Base-by-base conservation (phyloP, 2,797 vertebrate genomes). In the Borostomias antarcticus region DNA sequence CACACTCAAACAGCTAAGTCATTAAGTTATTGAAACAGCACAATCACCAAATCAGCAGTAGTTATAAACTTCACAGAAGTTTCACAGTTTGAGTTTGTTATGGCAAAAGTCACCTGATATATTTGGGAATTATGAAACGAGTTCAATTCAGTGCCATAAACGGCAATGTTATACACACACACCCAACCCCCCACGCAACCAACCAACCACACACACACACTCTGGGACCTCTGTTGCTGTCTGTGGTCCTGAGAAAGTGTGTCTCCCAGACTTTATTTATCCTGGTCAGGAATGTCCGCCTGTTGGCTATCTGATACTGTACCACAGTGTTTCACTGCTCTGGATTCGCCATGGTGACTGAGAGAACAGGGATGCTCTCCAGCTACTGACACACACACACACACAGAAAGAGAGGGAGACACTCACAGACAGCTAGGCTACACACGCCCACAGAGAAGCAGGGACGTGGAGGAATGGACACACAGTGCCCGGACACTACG, bases 201-300 rank as follows among this genome's bases (percentile, higher is more conserved):
- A n/a, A n/a, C n/a, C n/a, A n/a, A n/a, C n/a, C 50, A 52, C 50
- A 28, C 51, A 28, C 60, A 52, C 68, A 64, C 32, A 59, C 21
- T 2, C 56, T 35, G 28, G 23, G 43, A 52, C 51, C 59, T 53
- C 69, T 68, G 67, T 63, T 69, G 67, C 74, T 76, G 66, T 59
- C 48, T 52, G 65, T 62, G 56, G 54, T 62, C 61, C 65, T 77
- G 62, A 74, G 75, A 83, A 79, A 83, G 66, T 48, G 58, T 74
- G 70, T 65, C 75, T 79, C 64, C 37, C 53, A 68, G 73, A 73
- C 73, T 78, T 80, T 77, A 78, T 80, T 75, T 80, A 80, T 72
- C 72, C 17, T 64, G 50, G 35, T 58, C 47, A 83, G 81, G 72
- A 82, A 80, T 78, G 77, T 69, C 69, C 57, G 45, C 61, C 60